phyloP scores from a whole-genome alignment of 2,113 vertebrate species.

The Desmodus rotundus region DNA sequence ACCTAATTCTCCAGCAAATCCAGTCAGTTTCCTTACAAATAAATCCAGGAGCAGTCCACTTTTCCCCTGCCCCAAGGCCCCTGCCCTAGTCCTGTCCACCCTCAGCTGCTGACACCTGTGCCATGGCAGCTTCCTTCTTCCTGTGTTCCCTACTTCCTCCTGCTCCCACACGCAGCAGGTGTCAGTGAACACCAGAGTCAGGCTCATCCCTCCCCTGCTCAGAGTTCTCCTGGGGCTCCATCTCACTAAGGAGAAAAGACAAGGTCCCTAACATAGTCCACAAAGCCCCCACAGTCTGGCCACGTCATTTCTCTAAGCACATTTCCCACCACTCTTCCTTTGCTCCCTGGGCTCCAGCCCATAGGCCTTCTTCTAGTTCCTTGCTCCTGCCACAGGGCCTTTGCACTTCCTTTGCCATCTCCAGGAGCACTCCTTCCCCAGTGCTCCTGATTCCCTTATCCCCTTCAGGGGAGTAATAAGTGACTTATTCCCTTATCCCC shows the following conservation, averaged over 20 bases:
- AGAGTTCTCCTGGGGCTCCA: background rate
- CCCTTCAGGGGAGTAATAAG: no score
- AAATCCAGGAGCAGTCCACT: background rate
- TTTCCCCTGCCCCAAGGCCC: accelerated
- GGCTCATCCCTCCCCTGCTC: background rate
- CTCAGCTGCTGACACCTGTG: background rate
- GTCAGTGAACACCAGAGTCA: background rate
- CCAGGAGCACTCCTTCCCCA: background rate
- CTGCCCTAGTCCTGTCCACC: background rate
- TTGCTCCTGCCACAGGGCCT: background rate
- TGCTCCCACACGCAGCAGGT: background rate
- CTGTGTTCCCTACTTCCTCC: background rate
- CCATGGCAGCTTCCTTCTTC: background rate
- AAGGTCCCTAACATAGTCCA: background rate
- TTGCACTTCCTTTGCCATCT: background rate
- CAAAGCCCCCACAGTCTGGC: background rate
- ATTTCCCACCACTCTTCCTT: background rate
- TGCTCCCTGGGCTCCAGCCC: background rate
- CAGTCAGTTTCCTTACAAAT: background rate
- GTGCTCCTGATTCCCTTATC: no score
- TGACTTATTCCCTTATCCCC: background rate
- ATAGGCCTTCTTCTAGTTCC: background rate
- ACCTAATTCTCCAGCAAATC: background rate
- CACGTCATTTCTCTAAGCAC: background rate
- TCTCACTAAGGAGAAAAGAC: background rate